Evolutionary conservation across 2,888 invertebrate genomes (phyloP).

Genomic region (Eilema griseolum): DNA sequence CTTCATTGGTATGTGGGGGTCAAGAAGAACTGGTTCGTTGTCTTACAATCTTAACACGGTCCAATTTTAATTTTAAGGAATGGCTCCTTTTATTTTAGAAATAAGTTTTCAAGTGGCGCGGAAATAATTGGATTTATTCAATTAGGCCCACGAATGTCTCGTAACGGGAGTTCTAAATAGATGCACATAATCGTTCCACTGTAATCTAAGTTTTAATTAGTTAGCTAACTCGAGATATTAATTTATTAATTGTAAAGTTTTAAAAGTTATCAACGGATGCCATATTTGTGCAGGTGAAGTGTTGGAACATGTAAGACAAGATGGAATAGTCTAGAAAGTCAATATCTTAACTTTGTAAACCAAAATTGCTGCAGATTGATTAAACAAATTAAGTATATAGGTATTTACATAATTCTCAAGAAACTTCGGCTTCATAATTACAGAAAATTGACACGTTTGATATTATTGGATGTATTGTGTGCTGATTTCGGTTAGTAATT

Average conservation of each 20-base stretch:
- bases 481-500: not conserved
- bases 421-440: not conserved
- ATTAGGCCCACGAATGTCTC: constrained; percentile 16
- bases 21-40: constrained; percentile 44
- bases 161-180: not conserved
- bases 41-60: constrained; percentile 49
- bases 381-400: too few species aligned
- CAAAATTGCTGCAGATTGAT: not conserved
- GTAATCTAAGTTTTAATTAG: constrained; percentile 10
- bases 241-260: constrained; percentile 7
- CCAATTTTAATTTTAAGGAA: constrained; percentile 53
- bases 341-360: not conserved
- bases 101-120: constrained; percentile 35
- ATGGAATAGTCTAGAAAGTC: not conserved
- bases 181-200: not conserved
- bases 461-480: not conserved
- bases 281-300: not conserved
- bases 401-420: too few species aligned
- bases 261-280: not conserved
- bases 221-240: constrained; percentile 12
- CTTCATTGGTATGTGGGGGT: constrained; percentile 45
- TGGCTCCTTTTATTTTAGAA: constrained; percentile 43
- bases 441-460: not conserved
- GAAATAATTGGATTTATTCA: constrained; percentile 46
- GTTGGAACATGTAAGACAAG: not conserved